Conservation (phyloP, 2,888 invertebrate species). For the Masnerella sp. region DNA sequence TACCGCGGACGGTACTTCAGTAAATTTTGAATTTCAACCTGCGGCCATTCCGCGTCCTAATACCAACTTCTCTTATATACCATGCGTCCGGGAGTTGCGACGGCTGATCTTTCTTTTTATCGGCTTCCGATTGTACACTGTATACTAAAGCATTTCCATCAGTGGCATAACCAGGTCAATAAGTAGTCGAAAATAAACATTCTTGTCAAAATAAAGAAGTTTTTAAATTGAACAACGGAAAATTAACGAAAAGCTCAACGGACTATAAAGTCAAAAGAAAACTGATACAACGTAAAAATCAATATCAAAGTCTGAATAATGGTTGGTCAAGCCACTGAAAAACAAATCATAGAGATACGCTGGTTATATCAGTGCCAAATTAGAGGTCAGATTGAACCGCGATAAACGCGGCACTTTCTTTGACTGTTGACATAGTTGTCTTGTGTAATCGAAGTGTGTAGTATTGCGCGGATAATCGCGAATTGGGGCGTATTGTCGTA, state of each 20-base stretch:
- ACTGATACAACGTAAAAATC: conserved; percentile 2
- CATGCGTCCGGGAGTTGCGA: conserved; percentile 2
- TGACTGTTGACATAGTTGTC: conserved; percentile 28
- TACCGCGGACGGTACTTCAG: conserved; percentile 48
- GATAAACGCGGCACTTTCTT: conserved; percentile 31
- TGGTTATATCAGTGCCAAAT: conserved; percentile 41
- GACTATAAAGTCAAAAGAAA: neutral
- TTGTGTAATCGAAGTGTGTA: conserved; percentile 27
- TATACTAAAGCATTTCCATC: conserved; percentile 29
- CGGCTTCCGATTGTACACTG: conserved; percentile 21
- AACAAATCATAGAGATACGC: conserved; percentile 12
- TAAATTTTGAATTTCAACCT: conserved; percentile 58
- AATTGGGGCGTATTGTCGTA: conserved; percentile 53
- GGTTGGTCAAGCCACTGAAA: conserved; percentile 50
- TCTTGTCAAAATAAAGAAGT: neutral
- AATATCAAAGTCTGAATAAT: conserved; percentile 15
- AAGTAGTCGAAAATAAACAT: conserved; percentile 13
- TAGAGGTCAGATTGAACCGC: conserved; percentile 31
- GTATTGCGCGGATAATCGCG: conserved; percentile 32
- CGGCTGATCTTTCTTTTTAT: conserved; percentile 6
- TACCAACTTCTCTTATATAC: conserved; percentile 9
- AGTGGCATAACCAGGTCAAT: conserved; percentile 44
- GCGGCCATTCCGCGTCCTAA: conserved; percentile 32
- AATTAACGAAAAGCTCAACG: neutral
- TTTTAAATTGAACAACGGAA: conserved; percentile 2